Evolutionary conservation across 1,140 invertebrate genomes (phyloP), one percentile per base, ranked within the genome.

Genomic region (Drosophila malerkotliana): DNA sequence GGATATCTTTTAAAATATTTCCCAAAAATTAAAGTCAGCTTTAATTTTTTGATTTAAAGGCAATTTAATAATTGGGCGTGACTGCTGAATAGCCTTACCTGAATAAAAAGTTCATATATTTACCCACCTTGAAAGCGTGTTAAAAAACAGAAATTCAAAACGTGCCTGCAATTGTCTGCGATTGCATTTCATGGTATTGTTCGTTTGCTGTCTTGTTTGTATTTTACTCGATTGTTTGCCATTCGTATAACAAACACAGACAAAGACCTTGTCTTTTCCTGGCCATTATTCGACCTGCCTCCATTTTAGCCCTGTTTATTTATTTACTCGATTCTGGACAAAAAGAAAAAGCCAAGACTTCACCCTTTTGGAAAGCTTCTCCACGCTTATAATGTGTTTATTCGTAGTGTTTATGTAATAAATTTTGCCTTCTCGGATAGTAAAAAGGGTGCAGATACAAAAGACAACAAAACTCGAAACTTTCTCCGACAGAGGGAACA

Each of bases 331-430:
- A 64, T 62, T 72, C 30, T n/a, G 8, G 30, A 14, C 4, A 9
- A 15, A 12, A 18, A n/a, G 15, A 21, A 62, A 24, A 24, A n/a
- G 30, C 9, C n/a, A 51, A 51, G 21, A 26, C 26, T 47, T 52
- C 28, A 15, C 26, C 28, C 51, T 56, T 59, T 55, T 62, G 37
- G 41, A 15, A n/a, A 5, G 18, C 8, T 44, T 55, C 47, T 59
- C 48, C 26, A 47, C 56, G 37, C 37, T 77, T 41, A 62, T 81
- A 78, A 85, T 85, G 82, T 81, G 74, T 87, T 82, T 79, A 77
- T 77, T 64, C 28, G 44, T 59, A 74, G 74, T 82, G 77, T 80
- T 75, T 81, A 61, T 75, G 26, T 51, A 68, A 85, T 80, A 81
- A 72, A 77, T 75, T 72, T 68, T 53, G 5, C 57, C 28, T 34